Evolutionary conservation across 2,888 invertebrate genomes (phyloP), one percentile per base, ranked within the genome.

Genomic region (Thymelicus acteon): DNA sequence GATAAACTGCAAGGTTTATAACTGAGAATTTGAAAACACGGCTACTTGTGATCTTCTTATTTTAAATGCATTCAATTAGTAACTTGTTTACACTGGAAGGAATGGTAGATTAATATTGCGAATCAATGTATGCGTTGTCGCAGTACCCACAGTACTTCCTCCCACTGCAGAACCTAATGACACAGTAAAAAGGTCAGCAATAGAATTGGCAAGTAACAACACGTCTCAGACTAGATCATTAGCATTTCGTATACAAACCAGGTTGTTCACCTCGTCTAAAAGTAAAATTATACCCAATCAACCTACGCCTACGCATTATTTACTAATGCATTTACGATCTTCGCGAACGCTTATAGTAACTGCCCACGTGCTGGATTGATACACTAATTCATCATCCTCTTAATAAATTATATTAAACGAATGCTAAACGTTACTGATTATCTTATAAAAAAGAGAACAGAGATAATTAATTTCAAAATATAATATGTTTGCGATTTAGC

Each of bases 221-320:
- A 70, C 65, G 73, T 72, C 64, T 52, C 73, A 77, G 72, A 77
- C 72, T 75, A 73, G 74, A 75, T 73, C 76, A 80, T 77, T 77
- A 80, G 76, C 77, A 79, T 79, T 78, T 79, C 76, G 77, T 76
- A 77, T 79, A 79, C 77, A 71, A 74, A 75, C 71, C 75, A 78
- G 90, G 86, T 89, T 84, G 80, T 89, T 90, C 85, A 91, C 87
- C 91, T 86, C 86, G 76, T 80, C 85, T 86, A 84, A 85, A 89
- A 89, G 88, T 87, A 89, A 90, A 88, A 90, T 90, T 86, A 90
- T 84, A 84, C 84, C 85, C 86, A 88, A 89, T 92, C 89, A 90
- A 81, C 85, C 79, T 76, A 86, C 85, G 75, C 92, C 91, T 88
- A 92, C 64, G 60, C 90, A 82, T 80, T 78, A 82, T 86, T 86